phyloP scores from a whole-genome alignment of 2,797 vertebrate genomes.

The Parotocinclus haroldoi region DNA sequence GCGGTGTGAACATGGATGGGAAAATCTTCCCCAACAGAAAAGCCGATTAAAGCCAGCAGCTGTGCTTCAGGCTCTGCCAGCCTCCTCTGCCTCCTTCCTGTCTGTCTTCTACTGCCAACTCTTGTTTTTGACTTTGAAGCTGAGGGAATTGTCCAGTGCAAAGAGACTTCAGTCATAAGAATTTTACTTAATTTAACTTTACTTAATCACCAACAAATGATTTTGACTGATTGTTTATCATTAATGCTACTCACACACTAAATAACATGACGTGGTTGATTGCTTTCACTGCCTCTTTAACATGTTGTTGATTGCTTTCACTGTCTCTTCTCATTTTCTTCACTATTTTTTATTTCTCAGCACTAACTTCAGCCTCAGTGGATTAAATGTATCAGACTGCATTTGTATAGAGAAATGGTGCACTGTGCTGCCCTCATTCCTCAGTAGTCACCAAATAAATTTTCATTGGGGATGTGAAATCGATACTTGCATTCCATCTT shows the following conservation, averaged over 20 bases:
- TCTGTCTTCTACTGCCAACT: conserved; percentile 19
- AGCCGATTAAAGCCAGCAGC: conserved; percentile 79
- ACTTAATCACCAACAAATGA: conserved; percentile 47
- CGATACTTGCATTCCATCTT: conserved; percentile 67
- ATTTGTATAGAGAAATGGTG: conserved; percentile 58
- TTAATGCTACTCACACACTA: conserved; percentile 1
- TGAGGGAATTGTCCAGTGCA: conserved; percentile 52
- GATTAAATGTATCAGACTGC: conserved; percentile 33
- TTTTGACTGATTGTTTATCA: too few species aligned
- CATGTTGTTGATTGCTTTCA: neutral
- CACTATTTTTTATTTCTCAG: neutral
- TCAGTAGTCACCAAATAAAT: conserved; percentile 73
- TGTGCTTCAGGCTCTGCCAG: conserved; percentile 75
- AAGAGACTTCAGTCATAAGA: conserved; percentile 45
- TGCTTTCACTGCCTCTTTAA: neutral
- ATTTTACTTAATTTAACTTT: conserved; percentile 63
- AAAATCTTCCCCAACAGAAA: conserved; percentile 72
- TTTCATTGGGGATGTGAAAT: conserved; percentile 71
- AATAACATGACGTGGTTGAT: conserved; percentile 2
- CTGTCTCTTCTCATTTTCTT: conserved; percentile 1
- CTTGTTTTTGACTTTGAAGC: conserved; percentile 56
- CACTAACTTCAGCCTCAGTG: neutral
- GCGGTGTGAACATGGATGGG: conserved; percentile 67
- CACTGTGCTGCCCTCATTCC: conserved; percentile 54
- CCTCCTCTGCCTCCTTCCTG: conserved; percentile 31